Conservation (phyloP, 2,888 invertebrate genomes). For the Schizaphis graminum region DNA sequence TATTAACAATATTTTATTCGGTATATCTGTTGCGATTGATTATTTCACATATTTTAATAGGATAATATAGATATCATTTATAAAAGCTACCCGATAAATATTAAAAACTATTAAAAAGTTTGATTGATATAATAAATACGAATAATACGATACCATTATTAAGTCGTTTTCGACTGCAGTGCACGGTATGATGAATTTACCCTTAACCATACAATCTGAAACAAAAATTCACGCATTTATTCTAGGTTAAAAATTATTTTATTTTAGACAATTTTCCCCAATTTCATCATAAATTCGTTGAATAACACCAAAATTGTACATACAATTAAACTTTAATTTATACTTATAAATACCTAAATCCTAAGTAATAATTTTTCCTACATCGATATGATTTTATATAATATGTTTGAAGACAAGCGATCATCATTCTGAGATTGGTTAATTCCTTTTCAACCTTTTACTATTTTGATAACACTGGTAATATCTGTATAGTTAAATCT, state of each 20-base stretch:
- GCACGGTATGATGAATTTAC: background rate
- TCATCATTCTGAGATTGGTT: background rate
- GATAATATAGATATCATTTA: background rate
- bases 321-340: background rate
- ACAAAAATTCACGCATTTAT: background rate
- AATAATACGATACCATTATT: conserved; percentile 46
- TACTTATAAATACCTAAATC: no score
- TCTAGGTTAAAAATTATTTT: background rate
- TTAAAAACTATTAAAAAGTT: background rate
- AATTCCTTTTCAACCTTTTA: background rate
- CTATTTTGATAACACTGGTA: background rate
- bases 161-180: background rate
- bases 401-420: background rate
- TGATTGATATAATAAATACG: background rate
- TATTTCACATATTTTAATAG: background rate
- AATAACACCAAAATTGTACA: background rate
- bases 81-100: background rate
- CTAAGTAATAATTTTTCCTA: no score
- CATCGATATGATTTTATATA: no score
- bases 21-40: background rate
- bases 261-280: background rate
- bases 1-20: background rate
- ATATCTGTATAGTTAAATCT: background rate
- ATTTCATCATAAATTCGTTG: background rate
- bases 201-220: conserved; percentile 15